Base-by-base conservation (phyloP, 1,140 invertebrate genomes). In the Zaprionus lachaisei region DNA sequence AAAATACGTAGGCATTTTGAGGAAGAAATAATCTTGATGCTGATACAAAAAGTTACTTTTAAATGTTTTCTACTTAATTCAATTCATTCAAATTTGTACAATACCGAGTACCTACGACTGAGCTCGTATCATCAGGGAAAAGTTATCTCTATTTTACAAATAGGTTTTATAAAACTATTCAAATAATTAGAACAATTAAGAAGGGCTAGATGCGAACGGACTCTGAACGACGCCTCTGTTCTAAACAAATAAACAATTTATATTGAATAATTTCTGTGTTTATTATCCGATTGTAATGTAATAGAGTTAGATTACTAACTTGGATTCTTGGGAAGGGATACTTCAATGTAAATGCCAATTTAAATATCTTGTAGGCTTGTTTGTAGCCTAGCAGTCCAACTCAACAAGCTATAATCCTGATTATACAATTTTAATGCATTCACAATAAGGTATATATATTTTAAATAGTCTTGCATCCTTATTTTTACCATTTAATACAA, bases 401-500 rank as follows among this genome's bases (percentile, higher is more conserved):
- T 34, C 0, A 34, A 11, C 2, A 3, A 28, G 26, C 5, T 28
- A 7, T 37, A 37, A 12, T 37, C 34, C 12, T 12, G 34, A 12
- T 37, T 37, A 26, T 37, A 12, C 9, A 37, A 11, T 37, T 38
- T 38, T 14, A 15, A 15, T 4, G 37, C 15, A n/a, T 44, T 44
- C 15, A 15, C 15, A 44, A 44, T 44, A 44, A 41, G 14, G 2
- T 41, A n/a, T 15, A n/a, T n/a, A 15, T 41, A n/a, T 41, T 15
- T n/a, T n/a, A 41, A n/a, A n/a, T n/a, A n/a, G 15, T 44, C 15
- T n/a, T 17, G 49, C 20, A 65, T 55, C 55, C 62, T 38, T 54
- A 65, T 31, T 65, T 41, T 20, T 24, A 44, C 17, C 14, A 55
- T 65, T 51, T 65, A 65, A 65, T 55, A 55, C 51, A 37, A 24